Evolutionary conservation across 2,113 vertebrate genomes (phyloP).

Genomic region (Ariopsis seemanni): DNA sequence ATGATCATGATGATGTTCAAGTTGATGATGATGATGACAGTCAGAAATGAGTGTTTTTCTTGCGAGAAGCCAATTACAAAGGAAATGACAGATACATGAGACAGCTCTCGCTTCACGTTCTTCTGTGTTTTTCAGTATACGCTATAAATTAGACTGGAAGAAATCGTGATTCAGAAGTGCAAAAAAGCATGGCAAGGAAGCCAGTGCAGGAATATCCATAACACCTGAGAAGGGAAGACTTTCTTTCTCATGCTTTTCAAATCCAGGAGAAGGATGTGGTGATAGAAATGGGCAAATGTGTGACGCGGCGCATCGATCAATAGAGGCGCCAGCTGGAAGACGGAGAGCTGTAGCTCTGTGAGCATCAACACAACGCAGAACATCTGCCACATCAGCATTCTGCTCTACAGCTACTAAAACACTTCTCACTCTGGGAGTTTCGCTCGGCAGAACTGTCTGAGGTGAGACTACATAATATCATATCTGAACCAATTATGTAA

Average conservation of each 20-base stretch:
- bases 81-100: neutral
- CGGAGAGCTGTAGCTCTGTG: conserved; percentile 12
- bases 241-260: neutral
- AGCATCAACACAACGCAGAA: conserved; percentile 20
- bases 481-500: neutral
- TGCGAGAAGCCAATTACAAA: conserved; percentile 10
- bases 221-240: neutral
- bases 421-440: conserved; percentile 14
- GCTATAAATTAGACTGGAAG: neutral
- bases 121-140: conserved; percentile 6
- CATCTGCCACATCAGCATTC: conserved; percentile 27
- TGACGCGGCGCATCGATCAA: neutral
- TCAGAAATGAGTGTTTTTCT: conserved; percentile 3
- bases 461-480: conserved; percentile 28
- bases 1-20: conserved; percentile 22
- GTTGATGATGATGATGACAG: neutral
- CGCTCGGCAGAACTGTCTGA: conserved; percentile 18
- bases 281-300: neutral
- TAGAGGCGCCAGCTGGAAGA: neutral
- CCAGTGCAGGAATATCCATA: neutral
- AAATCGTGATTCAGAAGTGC: neutral
- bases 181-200: neutral
- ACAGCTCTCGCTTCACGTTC: neutral
- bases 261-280: neutral
- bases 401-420: conserved; percentile 16